Conservation (phyloP, 2,888 invertebrate genomes). For the Erannis defoliaria region DNA sequence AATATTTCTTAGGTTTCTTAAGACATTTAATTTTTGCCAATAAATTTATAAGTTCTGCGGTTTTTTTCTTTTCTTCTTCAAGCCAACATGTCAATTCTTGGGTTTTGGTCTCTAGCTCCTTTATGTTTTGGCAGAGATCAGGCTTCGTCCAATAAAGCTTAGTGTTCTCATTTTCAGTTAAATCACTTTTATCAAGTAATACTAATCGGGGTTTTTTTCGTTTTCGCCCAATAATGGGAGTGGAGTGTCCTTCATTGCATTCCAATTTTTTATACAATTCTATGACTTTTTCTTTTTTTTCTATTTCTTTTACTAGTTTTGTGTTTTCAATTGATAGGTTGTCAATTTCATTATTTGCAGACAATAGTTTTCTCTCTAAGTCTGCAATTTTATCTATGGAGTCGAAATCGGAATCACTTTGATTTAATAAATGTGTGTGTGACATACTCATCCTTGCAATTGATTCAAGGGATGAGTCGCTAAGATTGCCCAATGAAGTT, state of each 20-base stretch:
- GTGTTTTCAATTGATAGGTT: neutral
- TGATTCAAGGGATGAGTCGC: neutral
- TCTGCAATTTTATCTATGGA: neutral
- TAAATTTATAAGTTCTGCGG: neutral
- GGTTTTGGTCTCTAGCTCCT: neutral
- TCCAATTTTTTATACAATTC: neutral
- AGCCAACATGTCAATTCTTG: neutral
- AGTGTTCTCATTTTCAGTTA: neutral
- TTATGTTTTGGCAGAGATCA: neutral
- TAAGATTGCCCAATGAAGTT: neutral
- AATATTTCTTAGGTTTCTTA: neutral
- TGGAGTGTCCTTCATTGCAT: neutral
- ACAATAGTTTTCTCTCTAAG: neutral
- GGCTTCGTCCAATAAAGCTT: neutral
- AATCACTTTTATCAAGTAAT: neutral
- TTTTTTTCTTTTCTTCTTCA: neutral
- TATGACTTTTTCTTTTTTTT: neutral
- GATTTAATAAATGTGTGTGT: neutral
- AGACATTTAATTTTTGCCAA: neutral
- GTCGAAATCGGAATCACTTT: neutral
- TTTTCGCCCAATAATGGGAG: slow-evolving; percentile 2
- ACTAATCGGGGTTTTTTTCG: neutral
- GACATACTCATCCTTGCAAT: neutral
- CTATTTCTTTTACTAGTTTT: neutral
- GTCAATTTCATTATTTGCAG: neutral